A percentile compares a stretch with the other conserved stretches of the same genome.
Conservation (phyloP, 2,113 vertebrate species). For the Hiodon alosoides region DNA sequence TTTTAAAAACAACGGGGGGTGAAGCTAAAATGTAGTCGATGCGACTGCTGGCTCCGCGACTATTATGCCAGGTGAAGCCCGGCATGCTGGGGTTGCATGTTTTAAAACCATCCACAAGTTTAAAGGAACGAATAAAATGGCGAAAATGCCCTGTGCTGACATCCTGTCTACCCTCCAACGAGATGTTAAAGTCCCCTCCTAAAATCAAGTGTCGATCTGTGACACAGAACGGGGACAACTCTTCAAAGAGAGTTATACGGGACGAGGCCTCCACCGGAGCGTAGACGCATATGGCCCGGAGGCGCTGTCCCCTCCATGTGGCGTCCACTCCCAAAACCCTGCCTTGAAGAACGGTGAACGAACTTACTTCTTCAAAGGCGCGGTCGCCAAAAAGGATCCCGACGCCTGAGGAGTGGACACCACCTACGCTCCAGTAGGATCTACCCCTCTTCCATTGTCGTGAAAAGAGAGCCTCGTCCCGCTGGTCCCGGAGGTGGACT, state of each 20-base stretch:
- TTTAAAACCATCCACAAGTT: background rate
- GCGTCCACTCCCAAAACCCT: background rate
- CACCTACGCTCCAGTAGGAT: background rate
- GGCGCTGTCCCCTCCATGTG: background rate
- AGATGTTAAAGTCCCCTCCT: slow-evolving; percentile 8
- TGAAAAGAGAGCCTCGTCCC: background rate
- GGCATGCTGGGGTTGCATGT: background rate
- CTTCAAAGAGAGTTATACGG: background rate
- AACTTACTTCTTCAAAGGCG: background rate
- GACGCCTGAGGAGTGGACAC: slow-evolving; percentile 5
- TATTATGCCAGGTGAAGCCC: slow-evolving; percentile 4
- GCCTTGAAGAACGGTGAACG: background rate
- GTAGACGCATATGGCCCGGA: background rate
- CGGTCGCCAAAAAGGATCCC: background rate
- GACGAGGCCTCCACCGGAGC: background rate
- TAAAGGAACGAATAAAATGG: background rate
- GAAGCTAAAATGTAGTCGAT: slow-evolving; percentile 6
- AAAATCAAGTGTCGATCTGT: background rate
- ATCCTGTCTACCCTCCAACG: background rate
- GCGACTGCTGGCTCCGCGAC: background rate
- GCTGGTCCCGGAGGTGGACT: background rate
- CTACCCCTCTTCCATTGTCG: background rate
- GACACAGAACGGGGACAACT: background rate
- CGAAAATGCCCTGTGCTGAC: background rate
- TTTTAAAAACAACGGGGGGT: background rate